Evolutionary conservation across 2,797 vertebrate genomes (phyloP).

Genomic region (Sebastes trivittatus): DNA sequence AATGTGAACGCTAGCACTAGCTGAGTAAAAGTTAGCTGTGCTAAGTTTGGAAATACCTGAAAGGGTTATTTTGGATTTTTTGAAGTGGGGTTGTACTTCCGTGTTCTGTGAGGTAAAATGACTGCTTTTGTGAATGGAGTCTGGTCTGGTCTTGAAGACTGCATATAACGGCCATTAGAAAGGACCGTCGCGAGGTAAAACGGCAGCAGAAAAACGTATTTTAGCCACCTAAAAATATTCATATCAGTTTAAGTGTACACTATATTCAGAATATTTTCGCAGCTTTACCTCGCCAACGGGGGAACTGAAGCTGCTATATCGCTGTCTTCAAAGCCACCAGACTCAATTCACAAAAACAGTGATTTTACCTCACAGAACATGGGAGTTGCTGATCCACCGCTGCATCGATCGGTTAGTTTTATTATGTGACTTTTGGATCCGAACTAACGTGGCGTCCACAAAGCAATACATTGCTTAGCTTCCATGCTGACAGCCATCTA

Average conservation of each 20-base stretch:
- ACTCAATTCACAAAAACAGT: neutral
- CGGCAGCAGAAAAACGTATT: too few species aligned
- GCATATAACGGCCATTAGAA: too few species aligned
- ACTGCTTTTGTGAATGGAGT: neutral
- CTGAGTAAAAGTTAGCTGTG: too few species aligned
- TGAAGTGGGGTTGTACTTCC: too few species aligned
- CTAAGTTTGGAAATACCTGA: too few species aligned
- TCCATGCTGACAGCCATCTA: neutral
- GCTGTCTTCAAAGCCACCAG: neutral
- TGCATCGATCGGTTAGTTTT: neutral
- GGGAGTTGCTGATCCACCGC: neutral
- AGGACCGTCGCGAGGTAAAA: too few species aligned
- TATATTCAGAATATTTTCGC: neutral
- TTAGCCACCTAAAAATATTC: too few species aligned
- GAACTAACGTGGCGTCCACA: neutral
- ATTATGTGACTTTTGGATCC: neutral
- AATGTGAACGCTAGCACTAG: too few species aligned
- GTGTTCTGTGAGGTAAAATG: neutral
- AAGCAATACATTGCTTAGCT: too few species aligned
- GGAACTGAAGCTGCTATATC: rapidly evolving
- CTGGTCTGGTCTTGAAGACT: neutral
- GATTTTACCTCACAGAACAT: neutral
- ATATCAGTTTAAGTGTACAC: neutral
- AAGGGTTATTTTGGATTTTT: too few species aligned
- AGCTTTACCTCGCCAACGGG: neutral